Conservation (phyloP, 2,888 invertebrate species). For the Eupsilia transversa region DNA sequence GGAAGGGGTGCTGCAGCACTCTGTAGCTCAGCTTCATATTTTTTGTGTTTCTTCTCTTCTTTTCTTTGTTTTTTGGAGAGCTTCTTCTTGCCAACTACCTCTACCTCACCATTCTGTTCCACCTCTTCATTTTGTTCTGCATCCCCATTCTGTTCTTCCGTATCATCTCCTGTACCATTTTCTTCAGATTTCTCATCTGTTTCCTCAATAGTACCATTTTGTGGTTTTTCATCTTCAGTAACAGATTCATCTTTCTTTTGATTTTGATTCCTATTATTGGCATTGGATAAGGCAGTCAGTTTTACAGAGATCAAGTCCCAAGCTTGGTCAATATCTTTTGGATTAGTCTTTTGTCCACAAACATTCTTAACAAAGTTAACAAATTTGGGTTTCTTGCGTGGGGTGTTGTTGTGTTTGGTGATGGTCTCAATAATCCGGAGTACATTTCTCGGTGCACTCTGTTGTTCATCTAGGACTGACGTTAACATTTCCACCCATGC, state of each 20-base stretch:
- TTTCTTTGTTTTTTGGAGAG: conserved; percentile 87
- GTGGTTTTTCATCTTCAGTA: conserved; percentile 54
- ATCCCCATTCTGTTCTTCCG: conserved; percentile 51
- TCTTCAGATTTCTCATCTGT: conserved; percentile 54
- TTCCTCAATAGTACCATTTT: conserved; percentile 63
- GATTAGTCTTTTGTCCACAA: conserved; percentile 90
- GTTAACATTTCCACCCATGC: conserved; percentile 95
- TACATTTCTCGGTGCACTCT: conserved; percentile 89
- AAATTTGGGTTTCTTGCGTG: conserved; percentile 96
- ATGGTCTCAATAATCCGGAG: conserved; percentile 92
- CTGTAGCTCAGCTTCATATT: conserved; percentile 87
- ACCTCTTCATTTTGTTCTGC: conserved; percentile 55
- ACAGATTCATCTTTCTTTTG: conserved; percentile 58
- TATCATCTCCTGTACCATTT: conserved; percentile 60
- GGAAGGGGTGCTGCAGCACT: conserved; percentile 78
- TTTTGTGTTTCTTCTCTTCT: conserved; percentile 86
- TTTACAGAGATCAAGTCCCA: conserved; percentile 92
- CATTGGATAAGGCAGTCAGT: conserved; percentile 85
- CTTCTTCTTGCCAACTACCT: conserved; percentile 72
- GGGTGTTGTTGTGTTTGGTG: conserved; percentile 94
- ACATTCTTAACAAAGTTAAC: conserved; percentile 93
- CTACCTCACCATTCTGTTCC: conserved; percentile 64
- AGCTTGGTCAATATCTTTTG: conserved; percentile 91
- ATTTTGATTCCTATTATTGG: conserved; percentile 76
- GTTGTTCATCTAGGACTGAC: conserved; percentile 91